These are phyloP conservation scores for Mus caroli DNA, from an alignment of 2,797 vertebrate genomes.

Conservation along the genomic window DNA sequence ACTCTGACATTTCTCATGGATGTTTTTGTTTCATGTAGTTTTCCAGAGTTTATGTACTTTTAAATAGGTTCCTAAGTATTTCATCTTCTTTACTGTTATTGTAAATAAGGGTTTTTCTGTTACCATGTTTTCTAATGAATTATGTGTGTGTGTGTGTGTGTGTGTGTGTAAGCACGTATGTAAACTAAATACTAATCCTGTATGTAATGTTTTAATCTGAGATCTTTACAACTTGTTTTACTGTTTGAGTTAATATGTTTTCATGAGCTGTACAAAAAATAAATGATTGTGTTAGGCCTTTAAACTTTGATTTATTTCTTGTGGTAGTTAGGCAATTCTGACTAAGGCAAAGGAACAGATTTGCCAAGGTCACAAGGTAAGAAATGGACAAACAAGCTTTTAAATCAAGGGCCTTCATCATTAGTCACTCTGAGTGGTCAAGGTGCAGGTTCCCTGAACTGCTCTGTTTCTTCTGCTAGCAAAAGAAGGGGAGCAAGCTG, in stretches of 20 bases:
- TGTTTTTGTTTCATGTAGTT: not conserved
- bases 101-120: constrained; percentile 12
- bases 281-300: constrained; percentile 38
- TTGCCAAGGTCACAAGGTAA: not conserved
- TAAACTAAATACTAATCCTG: not conserved
- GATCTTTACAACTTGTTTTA: constrained; percentile 9
- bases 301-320: constrained; percentile 42
- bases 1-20: not conserved
- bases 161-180: not conserved
- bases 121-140: not conserved
- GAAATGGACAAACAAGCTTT: not conserved
- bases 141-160: too few relatives aligned
- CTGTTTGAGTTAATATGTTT: constrained; percentile 49
- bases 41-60: not conserved
- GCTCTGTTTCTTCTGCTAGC: not conserved
- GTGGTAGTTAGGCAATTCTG: constrained; percentile 20
- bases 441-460: not conserved
- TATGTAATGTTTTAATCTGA: not conserved
- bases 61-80: constrained; percentile 12
- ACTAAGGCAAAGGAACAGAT: not conserved
- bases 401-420: not conserved
- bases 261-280: constrained; percentile 46
- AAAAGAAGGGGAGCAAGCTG: not conserved
- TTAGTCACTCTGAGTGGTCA: not conserved
- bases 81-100: not conserved